These are phyloP conservation scores for Pygoscelis adeliae DNA, from an alignment of 2,113 vertebrate genomes.

Conservation along the genomic window DNA sequence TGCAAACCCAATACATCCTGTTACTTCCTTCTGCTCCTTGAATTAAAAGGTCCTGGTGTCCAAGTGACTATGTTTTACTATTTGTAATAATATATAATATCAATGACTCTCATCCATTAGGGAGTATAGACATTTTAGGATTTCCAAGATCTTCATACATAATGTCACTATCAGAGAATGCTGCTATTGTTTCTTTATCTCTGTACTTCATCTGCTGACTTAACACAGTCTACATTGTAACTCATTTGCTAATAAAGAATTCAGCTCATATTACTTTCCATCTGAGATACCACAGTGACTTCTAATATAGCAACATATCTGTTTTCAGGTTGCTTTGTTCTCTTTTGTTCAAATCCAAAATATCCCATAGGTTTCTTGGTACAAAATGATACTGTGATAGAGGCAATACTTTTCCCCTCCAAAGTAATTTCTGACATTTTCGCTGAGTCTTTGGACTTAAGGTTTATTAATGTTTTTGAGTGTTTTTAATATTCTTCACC, in stretches of 20 bases:
- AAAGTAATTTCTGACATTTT: neutral
- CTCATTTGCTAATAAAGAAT: constrained; percentile 20
- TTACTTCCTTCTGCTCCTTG: neutral
- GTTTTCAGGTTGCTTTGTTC: neutral
- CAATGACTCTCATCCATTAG: neutral
- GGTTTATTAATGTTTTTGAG: neutral
- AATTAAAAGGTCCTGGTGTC: neutral
- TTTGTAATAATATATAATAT: neutral
- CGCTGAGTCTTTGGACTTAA: neutral
- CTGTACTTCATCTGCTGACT: neutral
- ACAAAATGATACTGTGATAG: neutral
- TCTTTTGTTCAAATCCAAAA: neutral
- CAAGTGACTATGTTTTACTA: neutral
- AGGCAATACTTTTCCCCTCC: neutral
- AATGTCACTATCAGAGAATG: constrained; percentile 6
- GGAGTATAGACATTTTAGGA: neutral
- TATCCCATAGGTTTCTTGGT: neutral
- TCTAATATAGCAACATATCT: neutral
- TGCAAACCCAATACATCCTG: neutral
- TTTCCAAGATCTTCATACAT: neutral
- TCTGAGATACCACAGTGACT: neutral
- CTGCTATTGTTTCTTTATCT: constrained; percentile 48
- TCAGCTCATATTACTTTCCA: constrained; percentile 32
- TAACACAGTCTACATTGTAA: constrained; percentile 23
- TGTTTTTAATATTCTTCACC: neutral